phyloP scores from a whole-genome alignment of 2,113 vertebrate species.

The Ictalurus punctatus region DNA sequence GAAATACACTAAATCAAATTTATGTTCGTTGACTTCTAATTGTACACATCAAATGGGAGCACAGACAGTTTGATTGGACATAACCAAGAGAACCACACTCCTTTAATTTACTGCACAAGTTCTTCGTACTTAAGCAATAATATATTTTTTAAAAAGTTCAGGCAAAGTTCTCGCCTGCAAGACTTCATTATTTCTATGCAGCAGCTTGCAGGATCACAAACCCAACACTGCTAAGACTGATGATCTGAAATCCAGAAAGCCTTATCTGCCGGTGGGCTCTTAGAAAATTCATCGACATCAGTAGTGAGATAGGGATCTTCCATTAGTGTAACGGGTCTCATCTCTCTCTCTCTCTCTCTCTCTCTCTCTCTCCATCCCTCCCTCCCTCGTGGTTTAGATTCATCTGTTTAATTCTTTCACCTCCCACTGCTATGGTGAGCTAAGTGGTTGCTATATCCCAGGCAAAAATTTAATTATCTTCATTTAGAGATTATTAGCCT shows the following conservation, averaged over 20 bases:
- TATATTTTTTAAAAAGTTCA: slow-evolving; percentile 9
- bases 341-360: neutral
- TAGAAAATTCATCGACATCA: slow-evolving; percentile 16
- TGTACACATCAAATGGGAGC: neutral
- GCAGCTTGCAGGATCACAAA: slow-evolving; percentile 35
- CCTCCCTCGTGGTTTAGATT: neutral
- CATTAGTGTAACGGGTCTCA: neutral
- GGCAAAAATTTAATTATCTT: slow-evolving; percentile 51
- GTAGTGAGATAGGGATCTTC: slow-evolving; percentile 4
- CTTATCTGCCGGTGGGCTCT: neutral
- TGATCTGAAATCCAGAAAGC: slow-evolving; percentile 25
- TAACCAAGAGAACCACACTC: neutral
- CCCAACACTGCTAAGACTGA: slow-evolving; percentile 30
- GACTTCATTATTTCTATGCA: slow-evolving; percentile 37
- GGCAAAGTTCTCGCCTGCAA: slow-evolving; percentile 11
- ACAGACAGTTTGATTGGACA: neutral
- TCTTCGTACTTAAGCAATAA: slow-evolving; percentile 1
- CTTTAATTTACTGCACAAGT: neutral
- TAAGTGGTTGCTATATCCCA: slow-evolving; percentile 39
- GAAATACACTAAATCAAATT: neutral
- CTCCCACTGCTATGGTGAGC: slow-evolving; percentile 34
- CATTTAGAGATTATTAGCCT: slow-evolving; percentile 62
- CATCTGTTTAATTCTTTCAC: slow-evolving; percentile 33
- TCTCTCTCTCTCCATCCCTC: neutral
- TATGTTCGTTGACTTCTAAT: neutral